These are phyloP conservation scores for Glossophaga mutica DNA, from an alignment of 2,797 vertebrate species.

Conservation along the genomic window DNA sequence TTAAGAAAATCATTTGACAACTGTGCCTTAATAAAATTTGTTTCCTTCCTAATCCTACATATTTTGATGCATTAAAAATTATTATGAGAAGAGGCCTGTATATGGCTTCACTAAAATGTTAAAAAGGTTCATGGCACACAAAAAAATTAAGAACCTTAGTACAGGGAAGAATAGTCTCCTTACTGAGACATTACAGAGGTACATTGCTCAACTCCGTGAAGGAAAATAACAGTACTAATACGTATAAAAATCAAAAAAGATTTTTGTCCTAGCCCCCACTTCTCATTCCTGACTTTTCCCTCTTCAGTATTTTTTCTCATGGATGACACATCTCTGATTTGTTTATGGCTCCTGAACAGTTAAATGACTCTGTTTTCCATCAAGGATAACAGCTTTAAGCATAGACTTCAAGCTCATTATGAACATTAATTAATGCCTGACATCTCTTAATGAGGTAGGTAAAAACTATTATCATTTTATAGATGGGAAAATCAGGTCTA, in stretches of 20 bases:
- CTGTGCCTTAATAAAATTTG: slow-evolving; percentile 3
- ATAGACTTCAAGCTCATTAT: slow-evolving; percentile 54
- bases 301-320: not conserved
- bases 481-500: slow-evolving; percentile 28
- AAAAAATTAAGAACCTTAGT: not conserved
- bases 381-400: slow-evolving; percentile 52
- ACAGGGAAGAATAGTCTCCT: not conserved
- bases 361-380: slow-evolving; percentile 32
- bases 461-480: slow-evolving; percentile 43
- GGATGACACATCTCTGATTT: not conserved
- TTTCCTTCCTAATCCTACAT: not conserved
- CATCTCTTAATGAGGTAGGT: slow-evolving; percentile 56
- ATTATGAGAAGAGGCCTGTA: not conserved
- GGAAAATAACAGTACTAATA: not conserved
- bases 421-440: slow-evolving; percentile 64
- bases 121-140: not conserved
- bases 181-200: not conserved
- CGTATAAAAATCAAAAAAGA: not conserved
- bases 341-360: not conserved
- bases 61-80: not conserved
- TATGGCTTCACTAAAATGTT: not conserved
- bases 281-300: not conserved
- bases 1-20: slow-evolving; percentile 13
- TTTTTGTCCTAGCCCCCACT: not conserved
- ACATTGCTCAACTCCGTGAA: not conserved